Percentiles rank a stretch among this genome's conserved stretches.
phyloP scores from a whole-genome alignment of 1,140 invertebrate species.

The Akabosia matsudoensis region DNA sequence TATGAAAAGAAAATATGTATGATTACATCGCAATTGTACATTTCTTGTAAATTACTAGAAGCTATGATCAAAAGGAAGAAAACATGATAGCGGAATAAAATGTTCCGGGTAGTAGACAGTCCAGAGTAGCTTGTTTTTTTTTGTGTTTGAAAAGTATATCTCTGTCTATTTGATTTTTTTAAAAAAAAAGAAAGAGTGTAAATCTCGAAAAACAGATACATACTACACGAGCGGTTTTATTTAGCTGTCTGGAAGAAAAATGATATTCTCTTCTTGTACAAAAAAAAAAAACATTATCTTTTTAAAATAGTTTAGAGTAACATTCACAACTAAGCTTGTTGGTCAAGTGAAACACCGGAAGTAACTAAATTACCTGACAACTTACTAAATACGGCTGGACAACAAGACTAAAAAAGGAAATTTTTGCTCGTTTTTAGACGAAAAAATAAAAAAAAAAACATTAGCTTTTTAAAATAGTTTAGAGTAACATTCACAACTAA shows the following conservation, averaged over 20 bases:
- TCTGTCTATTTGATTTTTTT: too few relatives aligned
- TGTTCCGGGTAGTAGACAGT: too few relatives aligned
- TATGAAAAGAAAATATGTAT: not conserved
- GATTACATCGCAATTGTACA: not conserved
- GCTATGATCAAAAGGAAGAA: not conserved
- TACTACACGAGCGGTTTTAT: not conserved
- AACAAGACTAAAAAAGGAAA: constrained; percentile 8
- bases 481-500: not conserved
- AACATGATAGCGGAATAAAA: not conserved
- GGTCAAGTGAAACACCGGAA: not conserved
- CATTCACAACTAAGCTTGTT: not conserved
- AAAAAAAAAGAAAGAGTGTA: too few relatives aligned
- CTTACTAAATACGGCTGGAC: constrained; percentile 14
- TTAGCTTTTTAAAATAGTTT: not conserved
- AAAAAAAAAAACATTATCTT: not conserved
- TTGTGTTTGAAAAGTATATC: too few relatives aligned
- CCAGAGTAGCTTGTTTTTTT: too few relatives aligned
- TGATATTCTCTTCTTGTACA: constrained; percentile 18
- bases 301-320: not conserved
- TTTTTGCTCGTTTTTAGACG: constrained; percentile 6
- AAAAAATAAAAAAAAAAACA: not conserved
- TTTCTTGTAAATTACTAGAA: not conserved
- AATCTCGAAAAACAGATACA: too few relatives aligned
- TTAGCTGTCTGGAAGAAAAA: not conserved
- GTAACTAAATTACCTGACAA: constrained; percentile 6